Base-by-base conservation (phyloP, 1,140 invertebrate genomes). In the Drosophila ananassae region DNA sequence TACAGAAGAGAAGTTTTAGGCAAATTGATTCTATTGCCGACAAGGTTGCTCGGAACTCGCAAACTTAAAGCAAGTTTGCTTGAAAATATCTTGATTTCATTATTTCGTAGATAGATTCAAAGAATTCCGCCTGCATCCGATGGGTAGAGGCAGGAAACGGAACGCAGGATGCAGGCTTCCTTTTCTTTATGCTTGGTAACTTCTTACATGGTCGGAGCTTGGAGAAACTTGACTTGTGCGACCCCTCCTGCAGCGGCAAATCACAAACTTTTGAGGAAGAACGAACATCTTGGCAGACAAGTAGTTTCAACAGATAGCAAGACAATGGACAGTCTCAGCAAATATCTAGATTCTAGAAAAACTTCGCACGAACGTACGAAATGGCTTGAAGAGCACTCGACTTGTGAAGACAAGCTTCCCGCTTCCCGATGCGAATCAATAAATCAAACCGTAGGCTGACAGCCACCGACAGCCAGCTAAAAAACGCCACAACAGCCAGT, bases 241-340 rank as follows among this genome's bases (percentile, higher is more conserved):
- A 17, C 34, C 8, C 32, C 34, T 47, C 10, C 50, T 17, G 34
- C 34, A 37, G 8, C 32, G 41, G 28, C 9, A 46, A 39, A 53
- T 37, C 53, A 75, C 34, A 77, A 76, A 71, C 48, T 77, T 77
- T 56, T 54, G 48, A 50, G 44, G 17, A 17, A 3, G 3, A 37
- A n/a, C 24, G 62, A 46, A 48, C 37, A 72, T 51, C 66, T 71
- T 59, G 53, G 28, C 28, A 50, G 51, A 50, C 63, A 68, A 68
- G 37, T 67, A 68, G 37, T 67, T 67, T 64, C 63, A 52, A 67
- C 60, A 64, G 60, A 52, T 67, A 64, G 53, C 60, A 69, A 22
- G 67, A 44, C 64, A 69, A 69, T 56, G 64, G 37, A 63, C 30
- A 48, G 47, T 68, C 64, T 48, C 39, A 13, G 17, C 4, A 21